Conservation (phyloP, 1,140 invertebrate genomes). For the Zelostemma sp. region DNA sequence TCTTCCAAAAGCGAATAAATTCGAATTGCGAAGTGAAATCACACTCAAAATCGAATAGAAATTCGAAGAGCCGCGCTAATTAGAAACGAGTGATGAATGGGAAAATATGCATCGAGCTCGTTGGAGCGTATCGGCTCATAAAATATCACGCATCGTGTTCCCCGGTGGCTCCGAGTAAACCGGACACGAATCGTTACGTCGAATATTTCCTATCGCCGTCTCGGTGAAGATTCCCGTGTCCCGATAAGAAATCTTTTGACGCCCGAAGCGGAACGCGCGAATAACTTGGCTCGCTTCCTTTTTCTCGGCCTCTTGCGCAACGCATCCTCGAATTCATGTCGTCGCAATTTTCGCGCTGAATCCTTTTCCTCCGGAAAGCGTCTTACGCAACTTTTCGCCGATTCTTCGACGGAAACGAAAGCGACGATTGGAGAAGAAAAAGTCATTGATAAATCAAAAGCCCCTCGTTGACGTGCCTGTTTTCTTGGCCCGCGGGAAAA, state of each 20-base stretch:
- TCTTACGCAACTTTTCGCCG: not conserved
- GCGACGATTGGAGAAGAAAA: not conserved
- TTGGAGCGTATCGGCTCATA: too few species aligned
- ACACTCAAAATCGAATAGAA: too few species aligned
- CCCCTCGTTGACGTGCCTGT: too few species aligned
- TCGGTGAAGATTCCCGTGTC: conserved; percentile 28
- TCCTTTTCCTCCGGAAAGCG: conserved; percentile 8
- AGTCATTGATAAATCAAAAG: too few species aligned
- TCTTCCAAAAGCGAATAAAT: too few species aligned
- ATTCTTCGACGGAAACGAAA: not conserved
- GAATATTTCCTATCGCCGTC: conserved; percentile 26
- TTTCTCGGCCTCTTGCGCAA: conserved; percentile 26
- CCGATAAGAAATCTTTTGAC: conserved; percentile 36
- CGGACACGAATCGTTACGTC: conserved; percentile 41
- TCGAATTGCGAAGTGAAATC: too few species aligned
- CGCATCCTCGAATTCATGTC: conserved; percentile 28
- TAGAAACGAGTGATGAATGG: too few species aligned
- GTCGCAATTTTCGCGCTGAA: conserved; percentile 10
- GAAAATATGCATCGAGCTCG: too few species aligned
- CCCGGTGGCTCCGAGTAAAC: conserved; percentile 14
- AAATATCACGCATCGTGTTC: conserved; percentile 21
- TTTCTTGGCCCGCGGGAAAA: not conserved
- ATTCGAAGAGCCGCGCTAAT: too few species aligned
- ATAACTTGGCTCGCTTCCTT: conserved; percentile 39
- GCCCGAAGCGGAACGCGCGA: conserved; percentile 41